Evolutionary conservation across 2,113 vertebrate genomes (phyloP), one percentile per base, ranked within the genome.

Genomic region (Pipra filicauda): DNA sequence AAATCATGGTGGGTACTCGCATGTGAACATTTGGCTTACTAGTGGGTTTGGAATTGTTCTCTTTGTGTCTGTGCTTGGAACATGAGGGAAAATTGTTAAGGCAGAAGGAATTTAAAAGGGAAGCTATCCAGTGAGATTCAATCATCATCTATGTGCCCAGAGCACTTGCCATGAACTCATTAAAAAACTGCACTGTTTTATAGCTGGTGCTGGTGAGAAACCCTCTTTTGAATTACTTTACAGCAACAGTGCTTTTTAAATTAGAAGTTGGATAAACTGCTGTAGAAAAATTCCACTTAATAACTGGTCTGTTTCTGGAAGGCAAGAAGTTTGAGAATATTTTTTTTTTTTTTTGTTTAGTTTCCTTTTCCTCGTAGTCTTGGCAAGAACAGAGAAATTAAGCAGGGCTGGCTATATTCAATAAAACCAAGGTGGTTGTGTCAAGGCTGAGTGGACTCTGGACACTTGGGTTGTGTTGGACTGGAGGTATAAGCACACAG

Each of bases 221-320:
- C 41, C 15, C 16, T 88, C 11, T 62, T 88, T 88, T 22, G 12
- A 91, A 91, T 89, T 69, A 76, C 51, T 88, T 88, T 43, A 49
- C 26, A 84, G 61, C 35, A 55, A 64, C 15, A 62, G 7, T 19
- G 18, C 2, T 70, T 86, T 78, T 64, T 54, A 64, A 88, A 72
- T 74, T 83, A 91, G 67, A 62, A n/a, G 16, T 49, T 16, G 13
- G 27, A 59, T 54, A 46, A 92, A 89, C 0, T 15, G 3, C 27
- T 80, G 33, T 15, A 71, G 46, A 77, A 91, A 76, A 93, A 62
- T 19, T 70, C 59, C 26, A 39, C 28, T 43, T 55, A 33, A 9
- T 64, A 70, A 55, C 16, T 69, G 33, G 20, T 5, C 33, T 75
- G 39, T 31, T 24, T 73, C 43, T 67, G 33, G 72, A 91, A 89